Evolutionary conservation across 1,140 invertebrate genomes (phyloP), one percentile per base, ranked within the genome.

Genomic region (Drosophila kohkoa): DNA sequence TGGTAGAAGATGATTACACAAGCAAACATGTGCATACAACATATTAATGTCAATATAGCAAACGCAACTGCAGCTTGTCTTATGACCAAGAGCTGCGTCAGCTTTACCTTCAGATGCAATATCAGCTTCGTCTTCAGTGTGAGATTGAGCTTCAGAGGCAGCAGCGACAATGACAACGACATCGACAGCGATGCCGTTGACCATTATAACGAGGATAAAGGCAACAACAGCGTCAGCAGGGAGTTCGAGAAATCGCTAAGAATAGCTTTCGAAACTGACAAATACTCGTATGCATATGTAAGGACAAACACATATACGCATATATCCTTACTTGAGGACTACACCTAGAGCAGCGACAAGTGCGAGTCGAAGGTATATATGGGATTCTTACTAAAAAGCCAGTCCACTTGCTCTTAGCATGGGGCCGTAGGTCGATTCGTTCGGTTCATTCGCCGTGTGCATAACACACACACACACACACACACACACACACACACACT

Each of bases 231-330:
- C 69, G 60, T 57, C 65, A 58, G 62, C 46, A 25, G 28, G 82
- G 7, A 38, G 35, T 38, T 70, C 52, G 51, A 81, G 76, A 73
- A 86, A 77, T 65, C 68, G 68, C 68, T 72, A 79, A 87, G 83
- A 82, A 86, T 81, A 75, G 81, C 77, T 81, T 80, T 85, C 60
- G 72, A 77, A 73, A 67, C 38, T 65, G 59, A 67, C 70, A 73
- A 73, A 64, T 71, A 38, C 35, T 38, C 35, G 10, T 38, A 85
- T 77, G 73, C 77, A 83, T 85, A 38, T 59, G 54, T 66, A 10
- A 38, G 41, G 64, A 64, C 48, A 49, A 38, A 81, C 59, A 81
- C 43, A 43, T 25, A 25, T 25, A 25, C 20, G 20, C 20, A 25
- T 25, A 25, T 25, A 25, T 25, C 20, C 20, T 25, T 25, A 25